phyloP scores from a whole-genome alignment of 2,888 invertebrate genomes.

The Miltochrista miniata region DNA sequence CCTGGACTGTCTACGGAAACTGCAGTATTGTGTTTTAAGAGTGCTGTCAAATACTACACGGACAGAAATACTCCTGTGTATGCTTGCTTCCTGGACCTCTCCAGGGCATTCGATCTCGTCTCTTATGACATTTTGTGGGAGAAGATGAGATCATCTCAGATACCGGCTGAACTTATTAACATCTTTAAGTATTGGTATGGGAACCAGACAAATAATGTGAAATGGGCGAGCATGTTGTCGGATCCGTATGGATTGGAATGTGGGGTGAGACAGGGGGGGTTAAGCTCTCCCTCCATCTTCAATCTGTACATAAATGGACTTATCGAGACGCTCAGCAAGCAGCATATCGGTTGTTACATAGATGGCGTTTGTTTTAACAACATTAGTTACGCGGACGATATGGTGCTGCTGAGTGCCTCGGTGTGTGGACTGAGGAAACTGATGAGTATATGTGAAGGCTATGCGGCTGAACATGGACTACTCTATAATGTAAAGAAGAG shows the following conservation, averaged over 20 bases:
- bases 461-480: too few species aligned
- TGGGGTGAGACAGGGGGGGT: neutral
- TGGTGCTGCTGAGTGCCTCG: neutral
- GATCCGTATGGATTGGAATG: neutral
- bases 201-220: neutral
- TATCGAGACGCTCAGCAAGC: too few species aligned
- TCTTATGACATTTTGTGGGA: slow-evolving; percentile 18
- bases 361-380: neutral
- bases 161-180: neutral
- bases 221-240: neutral
- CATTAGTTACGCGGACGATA: neutral
- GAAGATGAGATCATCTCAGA: neutral
- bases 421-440: neutral
- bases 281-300: neutral
- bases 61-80: slow-evolving; percentile 15
- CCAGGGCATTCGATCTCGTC: slow-evolving; percentile 19
- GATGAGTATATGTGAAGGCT: too few species aligned
- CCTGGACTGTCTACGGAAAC: slow-evolving; percentile 16
- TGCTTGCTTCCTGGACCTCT: slow-evolving; percentile 14
- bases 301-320: too few species aligned
- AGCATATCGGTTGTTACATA: too few species aligned
- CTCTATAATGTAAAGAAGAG: too few species aligned
- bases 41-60: slow-evolving; percentile 18
- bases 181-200: neutral
- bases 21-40: slow-evolving; percentile 17